Evolutionary conservation across 2,113 vertebrate genomes (phyloP).

Genomic region (Geothlypis trichas): DNA sequence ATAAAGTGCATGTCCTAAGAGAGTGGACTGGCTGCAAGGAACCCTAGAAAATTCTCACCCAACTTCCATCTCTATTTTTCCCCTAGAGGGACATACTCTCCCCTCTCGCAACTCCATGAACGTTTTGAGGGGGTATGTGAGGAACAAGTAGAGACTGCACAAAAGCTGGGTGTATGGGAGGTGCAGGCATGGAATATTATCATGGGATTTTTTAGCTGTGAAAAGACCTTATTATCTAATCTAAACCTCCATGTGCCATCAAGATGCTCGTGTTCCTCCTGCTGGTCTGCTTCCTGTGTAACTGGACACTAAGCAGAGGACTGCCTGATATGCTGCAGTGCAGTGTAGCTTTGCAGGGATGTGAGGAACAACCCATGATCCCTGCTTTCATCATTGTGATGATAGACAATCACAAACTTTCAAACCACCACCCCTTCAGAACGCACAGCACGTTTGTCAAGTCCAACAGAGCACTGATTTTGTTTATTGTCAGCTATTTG

Average conservation of each 20-base stretch:
- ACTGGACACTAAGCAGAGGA: not conserved
- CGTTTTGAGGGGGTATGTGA: not conserved
- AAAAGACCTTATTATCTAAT: not conserved
- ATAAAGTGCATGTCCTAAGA: rapidly evolving
- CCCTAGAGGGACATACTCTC: not conserved
- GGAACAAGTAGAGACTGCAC: not conserved
- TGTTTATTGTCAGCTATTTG: not conserved
- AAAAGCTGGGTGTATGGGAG: not conserved
- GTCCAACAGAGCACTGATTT: not conserved
- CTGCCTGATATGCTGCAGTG: not conserved
- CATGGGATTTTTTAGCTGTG: not conserved
- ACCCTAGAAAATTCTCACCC: not conserved
- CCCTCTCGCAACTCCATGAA: not conserved
- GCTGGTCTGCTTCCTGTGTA: not conserved
- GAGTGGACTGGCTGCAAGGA: not conserved
- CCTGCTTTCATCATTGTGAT: not conserved
- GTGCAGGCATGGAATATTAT: not conserved
- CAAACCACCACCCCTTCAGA: not conserved
- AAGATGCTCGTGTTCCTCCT: rapidly evolving
- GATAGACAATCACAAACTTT: not conserved
- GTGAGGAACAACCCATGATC: not conserved
- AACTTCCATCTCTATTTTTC: not conserved
- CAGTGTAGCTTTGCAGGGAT: not conserved
- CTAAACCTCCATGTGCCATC: not conserved
- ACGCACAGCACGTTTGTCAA: not conserved